Base-by-base conservation (phyloP, 2,888 invertebrate genomes). In the Volucella inanis region DNA sequence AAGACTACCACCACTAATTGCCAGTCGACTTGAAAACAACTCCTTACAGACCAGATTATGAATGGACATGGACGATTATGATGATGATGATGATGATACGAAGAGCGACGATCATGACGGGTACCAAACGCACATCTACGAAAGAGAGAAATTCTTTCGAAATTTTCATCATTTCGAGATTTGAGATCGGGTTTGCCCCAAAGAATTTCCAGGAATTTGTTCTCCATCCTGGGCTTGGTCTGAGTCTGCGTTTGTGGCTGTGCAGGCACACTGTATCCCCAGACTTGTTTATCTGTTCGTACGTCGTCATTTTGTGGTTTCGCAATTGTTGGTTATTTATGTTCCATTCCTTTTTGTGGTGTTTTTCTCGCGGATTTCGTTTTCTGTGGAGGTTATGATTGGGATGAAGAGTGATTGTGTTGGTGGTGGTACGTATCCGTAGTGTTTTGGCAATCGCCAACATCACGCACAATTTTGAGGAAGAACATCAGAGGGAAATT, bases 31-130 rank as follows among this genome's bases (percentile, higher is more conserved):
- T 54, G 31, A 18, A 31, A 4, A 10, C 45, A 67, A 67, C 67
- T n/a, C 15, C 31, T 31, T 31, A 31, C 31, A 43, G 12, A 14
- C 11, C 41, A 55, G 39, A 18, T 71, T 64, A 65, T 78, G 62
- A 71, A 71, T 71, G 64, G 57, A 59, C 57, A 71, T 71, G 57
- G 57, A 64, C 57, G 78, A 67, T 76, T 59, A 74, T 55, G 52
- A 45, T 74, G 57, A 71, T 62, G 78, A 78, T 31, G 31, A 31
- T 31, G 4, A 31, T 22, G 2, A 18, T 22, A 22, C 31, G 31
- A 31, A 31, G 49, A 55, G 71, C 14, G 65, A 55, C 15, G 55
- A 22, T 18, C 62, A 62, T 62, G 64, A 41, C 61, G 57, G 38
- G 38, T 47, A 45, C 38, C 43, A 57, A 52, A 47, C 55, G 39